Conservation (phyloP, 2,113 vertebrate genomes). For the Zeus faber region DNA sequence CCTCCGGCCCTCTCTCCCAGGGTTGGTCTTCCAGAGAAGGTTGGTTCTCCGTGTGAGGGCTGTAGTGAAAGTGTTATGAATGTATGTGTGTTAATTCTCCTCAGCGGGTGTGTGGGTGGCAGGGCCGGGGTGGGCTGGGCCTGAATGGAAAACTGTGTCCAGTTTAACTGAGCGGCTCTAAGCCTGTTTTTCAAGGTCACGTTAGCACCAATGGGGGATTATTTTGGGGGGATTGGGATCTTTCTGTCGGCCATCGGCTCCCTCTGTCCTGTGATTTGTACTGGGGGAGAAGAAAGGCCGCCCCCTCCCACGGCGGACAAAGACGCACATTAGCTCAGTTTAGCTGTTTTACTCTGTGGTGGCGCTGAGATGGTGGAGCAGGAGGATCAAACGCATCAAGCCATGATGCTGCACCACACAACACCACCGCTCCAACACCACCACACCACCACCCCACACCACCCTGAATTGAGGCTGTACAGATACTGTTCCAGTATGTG, state of each 20-base stretch:
- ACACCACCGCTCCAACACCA: conserved; percentile 34
- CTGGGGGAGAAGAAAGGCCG: conserved; percentile 70
- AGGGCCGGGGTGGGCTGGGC: conserved; percentile 60
- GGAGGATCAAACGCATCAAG: conserved; percentile 73
- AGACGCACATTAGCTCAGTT: conserved; percentile 79
- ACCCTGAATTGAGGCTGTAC: not conserved
- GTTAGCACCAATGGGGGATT: conserved; percentile 82
- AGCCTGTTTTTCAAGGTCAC: conserved; percentile 82
- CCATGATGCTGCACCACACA: conserved; percentile 56
- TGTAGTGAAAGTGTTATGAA: conserved; percentile 78
- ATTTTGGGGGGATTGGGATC: conserved; percentile 79
- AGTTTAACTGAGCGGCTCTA: conserved; percentile 79
- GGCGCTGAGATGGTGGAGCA: conserved; percentile 51
- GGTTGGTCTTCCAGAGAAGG: conserved; percentile 36
- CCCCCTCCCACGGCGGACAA: conserved; percentile 71
- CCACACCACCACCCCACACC: not conserved
- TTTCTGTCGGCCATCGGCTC: conserved; percentile 72
- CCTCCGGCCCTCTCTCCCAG: no score
- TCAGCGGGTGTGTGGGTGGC: conserved; percentile 76
- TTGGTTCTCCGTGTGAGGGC: conserved; percentile 57
- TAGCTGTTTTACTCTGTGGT: conserved; percentile 71
- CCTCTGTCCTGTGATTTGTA: conserved; percentile 76
- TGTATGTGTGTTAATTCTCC: conserved; percentile 78
- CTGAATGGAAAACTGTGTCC: conserved; percentile 73
- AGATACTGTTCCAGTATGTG: conserved; percentile 43